phyloP scores from a whole-genome alignment of 2,888 invertebrate genomes.

The Brachyopa scutellaris region DNA sequence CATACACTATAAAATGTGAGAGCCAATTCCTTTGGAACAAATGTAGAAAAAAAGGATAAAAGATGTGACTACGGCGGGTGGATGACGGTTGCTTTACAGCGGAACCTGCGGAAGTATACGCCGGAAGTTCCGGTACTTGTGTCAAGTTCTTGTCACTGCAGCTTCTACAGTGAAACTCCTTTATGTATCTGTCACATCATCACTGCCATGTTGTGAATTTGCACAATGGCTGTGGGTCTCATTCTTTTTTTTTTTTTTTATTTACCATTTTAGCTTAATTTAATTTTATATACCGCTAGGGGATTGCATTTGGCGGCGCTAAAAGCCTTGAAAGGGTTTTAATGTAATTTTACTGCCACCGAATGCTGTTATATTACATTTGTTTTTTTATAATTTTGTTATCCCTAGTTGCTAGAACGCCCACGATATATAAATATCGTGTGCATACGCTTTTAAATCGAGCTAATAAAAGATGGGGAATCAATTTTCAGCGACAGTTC shows the following conservation, averaged over 20 bases:
- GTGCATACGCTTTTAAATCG: too few species aligned
- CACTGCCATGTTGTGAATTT: slow-evolving; percentile 13
- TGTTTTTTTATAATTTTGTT: slow-evolving; percentile 14
- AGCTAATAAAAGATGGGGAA: too few species aligned
- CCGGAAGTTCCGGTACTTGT: slow-evolving; percentile 81
- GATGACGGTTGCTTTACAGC: slow-evolving; percentile 63
- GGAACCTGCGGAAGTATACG: slow-evolving; percentile 74
- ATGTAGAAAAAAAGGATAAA: slow-evolving; percentile 8
- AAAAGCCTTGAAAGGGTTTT: slow-evolving; percentile 65
- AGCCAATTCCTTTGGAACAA: slow-evolving; percentile 45
- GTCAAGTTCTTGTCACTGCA: slow-evolving; percentile 79
- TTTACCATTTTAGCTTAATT: slow-evolving; percentile 46
- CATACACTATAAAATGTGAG: too few species aligned
- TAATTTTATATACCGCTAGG: slow-evolving; percentile 58
- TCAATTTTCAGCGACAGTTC: too few species aligned
- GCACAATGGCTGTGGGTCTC: slow-evolving; percentile 22
- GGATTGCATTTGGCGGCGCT: slow-evolving; percentile 29
- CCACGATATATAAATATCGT: too few species aligned
- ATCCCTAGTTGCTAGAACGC: slow-evolving; percentile 1
- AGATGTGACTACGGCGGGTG: slow-evolving; percentile 4
- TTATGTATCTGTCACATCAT: slow-evolving; percentile 66
- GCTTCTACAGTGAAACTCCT: slow-evolving; percentile 50
- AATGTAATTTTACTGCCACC: slow-evolving; percentile 50
- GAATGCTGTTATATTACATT: slow-evolving; percentile 37
- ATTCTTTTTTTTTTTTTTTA: background rate